A percentile compares a stretch with the other conserved stretches of the same genome.
Conservation (phyloP, 2,888 invertebrate species). For the Drosophila neotestacea region DNA sequence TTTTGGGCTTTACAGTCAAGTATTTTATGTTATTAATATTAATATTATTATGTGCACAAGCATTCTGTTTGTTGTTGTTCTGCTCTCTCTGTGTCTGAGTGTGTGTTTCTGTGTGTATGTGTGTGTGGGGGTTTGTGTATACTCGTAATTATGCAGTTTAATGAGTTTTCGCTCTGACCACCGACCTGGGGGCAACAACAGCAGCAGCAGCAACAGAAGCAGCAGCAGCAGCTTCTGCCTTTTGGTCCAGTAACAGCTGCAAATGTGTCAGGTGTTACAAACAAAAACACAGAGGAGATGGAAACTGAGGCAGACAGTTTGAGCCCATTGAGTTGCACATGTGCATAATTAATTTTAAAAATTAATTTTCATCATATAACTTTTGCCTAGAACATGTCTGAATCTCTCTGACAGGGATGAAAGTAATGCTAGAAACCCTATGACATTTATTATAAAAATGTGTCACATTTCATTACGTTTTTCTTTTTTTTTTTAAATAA, state of each 20-base stretch:
- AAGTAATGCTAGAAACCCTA: neutral
- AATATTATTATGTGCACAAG: conserved; percentile 69
- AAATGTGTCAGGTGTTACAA: conserved; percentile 59
- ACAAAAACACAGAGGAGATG: conserved; percentile 28
- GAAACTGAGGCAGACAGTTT: conserved; percentile 18
- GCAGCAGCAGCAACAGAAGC: neutral
- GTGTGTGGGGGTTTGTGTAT: conserved; percentile 36
- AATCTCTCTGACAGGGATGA: conserved; percentile 2
- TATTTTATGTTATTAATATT: conserved; percentile 77
- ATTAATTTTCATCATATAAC: conserved; percentile 56
- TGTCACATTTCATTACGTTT: neutral
- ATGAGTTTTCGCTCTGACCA: conserved; percentile 74
- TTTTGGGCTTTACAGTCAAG: conserved; percentile 49
- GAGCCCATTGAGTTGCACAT: conserved; percentile 47
- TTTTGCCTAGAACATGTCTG: conserved; percentile 18
- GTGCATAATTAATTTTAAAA: conserved; percentile 78
- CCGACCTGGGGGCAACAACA: conserved; percentile 21
- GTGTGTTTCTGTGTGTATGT: conserved; percentile 12
- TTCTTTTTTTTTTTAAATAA: neutral
- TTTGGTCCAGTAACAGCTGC: conserved; percentile 48
- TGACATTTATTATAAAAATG: neutral
- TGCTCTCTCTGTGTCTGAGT: neutral
- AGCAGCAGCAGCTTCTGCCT: conserved; percentile 3
- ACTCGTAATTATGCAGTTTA: conserved; percentile 77
- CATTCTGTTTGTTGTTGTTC: conserved; percentile 31